Evolutionary conservation across 2,113 vertebrate genomes (phyloP).

Genomic region (Saguinus imperator): DNA sequence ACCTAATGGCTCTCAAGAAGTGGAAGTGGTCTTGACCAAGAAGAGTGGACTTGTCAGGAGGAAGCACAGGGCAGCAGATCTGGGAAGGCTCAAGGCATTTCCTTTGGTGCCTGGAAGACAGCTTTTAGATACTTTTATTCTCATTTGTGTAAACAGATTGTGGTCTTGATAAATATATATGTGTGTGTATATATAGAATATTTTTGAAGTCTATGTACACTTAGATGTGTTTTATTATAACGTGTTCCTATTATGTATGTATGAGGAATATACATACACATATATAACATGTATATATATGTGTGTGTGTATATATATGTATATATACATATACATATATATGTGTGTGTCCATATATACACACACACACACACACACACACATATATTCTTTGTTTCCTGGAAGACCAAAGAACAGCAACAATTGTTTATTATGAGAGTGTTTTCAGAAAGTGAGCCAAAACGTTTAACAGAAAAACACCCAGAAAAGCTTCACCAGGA

Average conservation of each 20-base stretch:
- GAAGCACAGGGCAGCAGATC: neutral
- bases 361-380: too few relatives aligned
- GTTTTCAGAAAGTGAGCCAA: neutral
- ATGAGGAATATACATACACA: neutral
- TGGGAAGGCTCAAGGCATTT: neutral
- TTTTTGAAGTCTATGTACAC: neutral
- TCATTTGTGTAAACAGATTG: neutral
- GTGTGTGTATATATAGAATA: neutral
- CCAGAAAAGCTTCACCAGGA: neutral
- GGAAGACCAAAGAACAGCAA: neutral
- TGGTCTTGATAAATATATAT: neutral
- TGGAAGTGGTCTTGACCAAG: neutral
- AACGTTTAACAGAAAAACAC: neutral
- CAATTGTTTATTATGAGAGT: neutral
- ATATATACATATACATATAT: too few relatives aligned
- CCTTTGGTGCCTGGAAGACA: too few relatives aligned
- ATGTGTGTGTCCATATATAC: too few relatives aligned
- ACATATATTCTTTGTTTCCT: too few relatives aligned
- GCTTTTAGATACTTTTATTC: neutral
- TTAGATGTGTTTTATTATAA: neutral
- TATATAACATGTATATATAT: too few relatives aligned
- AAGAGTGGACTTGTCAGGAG: neutral
- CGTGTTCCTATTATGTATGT: neutral
- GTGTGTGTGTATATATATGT: too few relatives aligned
- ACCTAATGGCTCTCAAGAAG: neutral